phyloP scores from a whole-genome alignment of 2,113 vertebrate species.

The Chaenogobius annularis region DNA sequence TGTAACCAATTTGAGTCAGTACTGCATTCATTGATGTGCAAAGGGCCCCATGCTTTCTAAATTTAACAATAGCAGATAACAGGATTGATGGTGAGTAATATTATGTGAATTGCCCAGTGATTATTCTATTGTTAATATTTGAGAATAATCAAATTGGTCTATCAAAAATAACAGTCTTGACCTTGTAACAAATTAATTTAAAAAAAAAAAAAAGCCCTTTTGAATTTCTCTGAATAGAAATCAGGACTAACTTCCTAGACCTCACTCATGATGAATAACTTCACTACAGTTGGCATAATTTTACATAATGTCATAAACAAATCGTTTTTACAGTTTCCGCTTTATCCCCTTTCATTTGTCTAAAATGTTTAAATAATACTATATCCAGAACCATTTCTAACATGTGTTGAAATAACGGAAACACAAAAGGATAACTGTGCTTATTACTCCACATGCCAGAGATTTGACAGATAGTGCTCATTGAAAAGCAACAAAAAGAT shows the following conservation, averaged over 20 bases:
- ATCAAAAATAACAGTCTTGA: background rate
- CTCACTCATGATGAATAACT: background rate
- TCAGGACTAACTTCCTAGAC: background rate
- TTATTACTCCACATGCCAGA: background rate
- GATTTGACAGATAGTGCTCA: background rate
- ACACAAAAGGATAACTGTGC: background rate
- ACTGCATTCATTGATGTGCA: background rate
- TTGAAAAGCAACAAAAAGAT: background rate
- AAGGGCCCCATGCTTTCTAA: background rate
- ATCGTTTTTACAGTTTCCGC: background rate
- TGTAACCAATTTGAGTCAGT: no score
- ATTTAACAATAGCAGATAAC: background rate
- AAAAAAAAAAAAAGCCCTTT: background rate
- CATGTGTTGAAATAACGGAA: conserved; percentile 7
- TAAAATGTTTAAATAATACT: background rate
- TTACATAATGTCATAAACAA: background rate
- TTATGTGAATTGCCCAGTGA: background rate
- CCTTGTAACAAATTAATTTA: background rate
- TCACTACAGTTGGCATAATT: background rate
- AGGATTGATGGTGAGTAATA: background rate
- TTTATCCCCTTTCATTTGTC: background rate
- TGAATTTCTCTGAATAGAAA: background rate
- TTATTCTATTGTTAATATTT: background rate
- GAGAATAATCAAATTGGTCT: background rate
- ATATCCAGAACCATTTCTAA: background rate